These are phyloP conservation scores for Parauchenoglanis ngamensis DNA, from an alignment of 2,797 vertebrate species.

Conservation along the genomic window DNA sequence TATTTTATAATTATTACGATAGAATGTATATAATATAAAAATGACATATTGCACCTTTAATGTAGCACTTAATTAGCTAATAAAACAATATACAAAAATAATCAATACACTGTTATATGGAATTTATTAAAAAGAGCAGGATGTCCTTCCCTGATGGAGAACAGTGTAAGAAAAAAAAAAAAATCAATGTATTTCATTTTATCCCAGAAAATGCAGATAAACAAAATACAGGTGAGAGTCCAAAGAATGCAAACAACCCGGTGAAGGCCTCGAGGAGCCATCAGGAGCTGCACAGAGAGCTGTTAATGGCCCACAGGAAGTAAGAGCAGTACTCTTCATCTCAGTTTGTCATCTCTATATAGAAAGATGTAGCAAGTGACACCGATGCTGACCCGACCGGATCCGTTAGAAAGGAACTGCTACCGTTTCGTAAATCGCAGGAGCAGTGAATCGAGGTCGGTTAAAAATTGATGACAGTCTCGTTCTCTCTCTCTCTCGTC, in stretches of 20 bases:
- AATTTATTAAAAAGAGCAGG: not conserved
- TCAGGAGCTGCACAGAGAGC: conserved; percentile 76
- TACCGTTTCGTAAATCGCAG: conserved; percentile 46
- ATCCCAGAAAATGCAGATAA: conserved; percentile 62
- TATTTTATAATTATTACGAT: not conserved
- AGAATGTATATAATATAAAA: not conserved
- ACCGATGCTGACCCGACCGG: conserved; percentile 7
- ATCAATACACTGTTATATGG: not conserved
- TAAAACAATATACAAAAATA: not conserved
- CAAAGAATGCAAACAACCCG: conserved; percentile 53
- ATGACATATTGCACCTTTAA: not conserved
- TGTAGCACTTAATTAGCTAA: not conserved
- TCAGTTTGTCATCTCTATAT: not conserved
- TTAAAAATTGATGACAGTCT: conserved; percentile 70
- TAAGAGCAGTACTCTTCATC: conserved; percentile 55
- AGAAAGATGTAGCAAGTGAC: not conserved
- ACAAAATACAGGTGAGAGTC: conserved; percentile 41
- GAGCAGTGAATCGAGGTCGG: conserved; percentile 39
- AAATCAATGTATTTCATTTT: conserved; percentile 22
- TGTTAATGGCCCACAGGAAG: conserved; percentile 76
- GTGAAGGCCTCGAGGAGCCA: conserved; percentile 69
- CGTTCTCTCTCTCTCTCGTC: conserved; percentile 44
- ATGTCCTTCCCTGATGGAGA: not conserved
- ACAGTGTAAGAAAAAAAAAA: not conserved
- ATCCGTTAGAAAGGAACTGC: conserved; percentile 32